These are phyloP conservation scores for Helarctos malayanus DNA, from an alignment of 2,797 vertebrate genomes.

Conservation along the genomic window DNA sequence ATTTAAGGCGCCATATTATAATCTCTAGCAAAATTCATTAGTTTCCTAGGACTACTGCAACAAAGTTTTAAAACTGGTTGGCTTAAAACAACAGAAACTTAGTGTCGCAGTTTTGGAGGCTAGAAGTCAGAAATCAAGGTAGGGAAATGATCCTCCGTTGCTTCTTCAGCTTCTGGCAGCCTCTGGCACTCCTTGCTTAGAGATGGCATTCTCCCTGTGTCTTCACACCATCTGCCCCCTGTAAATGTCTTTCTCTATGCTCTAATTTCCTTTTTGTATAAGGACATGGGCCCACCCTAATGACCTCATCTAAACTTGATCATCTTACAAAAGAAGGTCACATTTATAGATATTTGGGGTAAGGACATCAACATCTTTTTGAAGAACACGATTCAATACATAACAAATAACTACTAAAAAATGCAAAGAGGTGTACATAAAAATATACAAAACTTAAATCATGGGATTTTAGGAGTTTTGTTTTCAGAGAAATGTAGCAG, in stretches of 20 bases:
- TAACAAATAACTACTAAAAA: neutral
- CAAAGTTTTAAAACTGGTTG: neutral
- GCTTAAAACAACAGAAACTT: neutral
- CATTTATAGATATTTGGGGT: neutral
- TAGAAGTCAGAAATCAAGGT: neutral
- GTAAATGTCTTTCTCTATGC: neutral
- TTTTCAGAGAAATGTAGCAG: neutral
- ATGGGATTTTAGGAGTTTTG: neutral
- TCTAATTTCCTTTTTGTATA: neutral
- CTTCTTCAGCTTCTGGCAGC: neutral
- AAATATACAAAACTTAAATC: neutral
- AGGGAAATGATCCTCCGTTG: neutral
- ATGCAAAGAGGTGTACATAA: neutral
- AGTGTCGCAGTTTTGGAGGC: neutral
- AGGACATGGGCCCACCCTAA: neutral
- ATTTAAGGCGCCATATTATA: neutral
- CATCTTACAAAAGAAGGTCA: neutral
- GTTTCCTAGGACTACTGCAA: neutral
- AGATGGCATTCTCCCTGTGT: neutral
- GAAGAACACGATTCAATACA: neutral
- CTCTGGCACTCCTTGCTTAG: neutral
- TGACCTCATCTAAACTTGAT: neutral
- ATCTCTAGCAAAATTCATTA: neutral
- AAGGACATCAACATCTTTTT: neutral
- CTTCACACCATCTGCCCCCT: neutral